Percentiles rank a stretch among this genome's conserved stretches.
Conservation (phyloP, 2,113 vertebrate species). For the Otolemur garnettii region DNA sequence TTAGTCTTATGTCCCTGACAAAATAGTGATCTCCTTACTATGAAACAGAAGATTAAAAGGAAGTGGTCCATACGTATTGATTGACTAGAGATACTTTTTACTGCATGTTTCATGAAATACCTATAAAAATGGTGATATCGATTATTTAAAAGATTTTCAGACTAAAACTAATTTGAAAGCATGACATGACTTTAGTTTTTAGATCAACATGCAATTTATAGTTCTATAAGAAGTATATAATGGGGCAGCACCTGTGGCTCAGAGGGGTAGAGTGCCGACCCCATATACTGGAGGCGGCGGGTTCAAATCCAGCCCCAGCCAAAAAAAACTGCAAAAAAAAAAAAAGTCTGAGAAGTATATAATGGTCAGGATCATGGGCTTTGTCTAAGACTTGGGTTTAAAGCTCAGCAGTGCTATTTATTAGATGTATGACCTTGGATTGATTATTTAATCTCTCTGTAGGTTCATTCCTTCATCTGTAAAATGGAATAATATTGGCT, state of each 20-base stretch:
- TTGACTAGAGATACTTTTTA: not conserved
- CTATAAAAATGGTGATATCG: conserved; percentile 1
- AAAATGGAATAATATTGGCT: not conserved
- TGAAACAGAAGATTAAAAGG: conserved; percentile 8
- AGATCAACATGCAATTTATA: not conserved
- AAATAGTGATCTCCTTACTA: not conserved
- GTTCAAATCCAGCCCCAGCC: too few relatives aligned
- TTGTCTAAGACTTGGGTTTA: not conserved
- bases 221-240: not conserved
- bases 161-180: conserved; percentile 19
- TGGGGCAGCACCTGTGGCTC: too few relatives aligned
- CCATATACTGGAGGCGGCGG: too few relatives aligned
- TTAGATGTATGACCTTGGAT: not conserved
- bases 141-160: conserved; percentile 11
- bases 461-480: not conserved
- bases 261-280: too few relatives aligned
- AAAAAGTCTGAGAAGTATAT: not conserved
- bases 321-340: too few relatives aligned
- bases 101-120: conserved; percentile 18
- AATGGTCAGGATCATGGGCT: not conserved
- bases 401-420: not conserved
- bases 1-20: not conserved
- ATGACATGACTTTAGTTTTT: not conserved
- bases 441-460: not conserved
- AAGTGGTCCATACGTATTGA: not conserved